Base-by-base conservation (phyloP, 2,113 vertebrate species). In the Rhea pennata region DNA sequence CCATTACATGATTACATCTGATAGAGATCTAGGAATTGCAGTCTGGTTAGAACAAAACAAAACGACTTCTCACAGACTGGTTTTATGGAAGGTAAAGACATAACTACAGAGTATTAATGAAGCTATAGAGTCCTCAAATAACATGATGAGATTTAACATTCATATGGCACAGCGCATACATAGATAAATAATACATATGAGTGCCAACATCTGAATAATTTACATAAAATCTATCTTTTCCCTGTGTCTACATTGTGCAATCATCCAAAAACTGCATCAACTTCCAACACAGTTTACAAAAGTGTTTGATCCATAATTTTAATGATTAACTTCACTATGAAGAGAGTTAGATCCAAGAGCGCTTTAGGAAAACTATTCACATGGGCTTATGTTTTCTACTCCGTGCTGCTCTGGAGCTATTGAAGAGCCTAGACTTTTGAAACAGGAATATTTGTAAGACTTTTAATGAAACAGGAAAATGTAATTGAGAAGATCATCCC, bases 81-180 rank as follows among this genome's bases (percentile, higher is more conserved):
- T 48, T 92, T 87, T 77, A 67, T 29, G 51, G 29, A 84, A 80
- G 22, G 27, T 10, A 71, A 88, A 93, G 42, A 39, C 9, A 11
- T 59, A 85, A 93, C 59, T 77, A 17, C 67, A 13, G 61, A 75
- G 24, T 56, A 70, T 78, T 93, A 94, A 88, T 90, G 64, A 88
- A 95, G 56, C 67, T 92, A 94, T 90, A 36, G 75, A 83, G 75
- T 83, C 69, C 50, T 93, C 83, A 83, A 87, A 74, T 90, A 87
- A 64, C 23, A 66, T 1, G 0, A 76, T 77, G 48, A 85, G 16
- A 83, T 80, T 90, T 88, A 83, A 83, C 74, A 93, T 92, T 92
- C 81, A 73, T 65, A 48, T 71, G 66, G 8, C 15, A 81, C 39
- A 1, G 0, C 59, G 24, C 19, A 39, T 64, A 50, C 46, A 39